Percentiles rank a stretch among this genome's conserved stretches.
phyloP scores from a whole-genome alignment of 2,888 invertebrate species.

The Thumatha senex region DNA sequence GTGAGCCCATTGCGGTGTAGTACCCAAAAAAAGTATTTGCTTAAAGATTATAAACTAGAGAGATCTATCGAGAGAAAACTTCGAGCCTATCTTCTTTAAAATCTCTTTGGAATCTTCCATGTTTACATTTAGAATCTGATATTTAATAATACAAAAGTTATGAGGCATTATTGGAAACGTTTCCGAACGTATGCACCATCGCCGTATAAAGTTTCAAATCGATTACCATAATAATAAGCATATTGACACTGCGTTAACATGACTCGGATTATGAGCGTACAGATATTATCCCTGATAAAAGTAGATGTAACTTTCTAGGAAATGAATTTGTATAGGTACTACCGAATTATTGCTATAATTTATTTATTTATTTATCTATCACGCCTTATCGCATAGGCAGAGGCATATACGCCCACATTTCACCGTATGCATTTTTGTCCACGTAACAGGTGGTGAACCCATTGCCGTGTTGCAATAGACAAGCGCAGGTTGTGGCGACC shows the following conservation, averaged over 20 bases:
- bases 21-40: no score
- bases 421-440: no score
- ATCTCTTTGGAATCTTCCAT: slow-evolving; percentile 6
- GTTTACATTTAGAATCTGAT: slow-evolving; percentile 4
- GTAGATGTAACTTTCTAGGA: not conserved
- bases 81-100: not conserved
- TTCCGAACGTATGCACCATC: not conserved
- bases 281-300: not conserved
- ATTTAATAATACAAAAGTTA: slow-evolving; percentile 5
- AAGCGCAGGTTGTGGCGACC: no score
- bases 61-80: not conserved
- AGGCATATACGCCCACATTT: no score
- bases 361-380: no score
- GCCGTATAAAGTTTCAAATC: slow-evolving; percentile 7
- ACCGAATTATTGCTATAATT: no score
- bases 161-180: not conserved
- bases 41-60: not conserved
- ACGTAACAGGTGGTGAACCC: no score
- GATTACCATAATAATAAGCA: slow-evolving; percentile 10
- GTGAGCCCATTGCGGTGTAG: no score
- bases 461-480: no score
- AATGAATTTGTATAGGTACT: not conserved
- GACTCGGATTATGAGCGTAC: slow-evolving; percentile 4
- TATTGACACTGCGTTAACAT: slow-evolving; percentile 6
- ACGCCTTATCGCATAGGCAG: no score